Evolutionary conservation across 2,888 invertebrate genomes (phyloP), one percentile per base, ranked within the genome.

Genomic region (Ecdyonurus torrentis): DNA sequence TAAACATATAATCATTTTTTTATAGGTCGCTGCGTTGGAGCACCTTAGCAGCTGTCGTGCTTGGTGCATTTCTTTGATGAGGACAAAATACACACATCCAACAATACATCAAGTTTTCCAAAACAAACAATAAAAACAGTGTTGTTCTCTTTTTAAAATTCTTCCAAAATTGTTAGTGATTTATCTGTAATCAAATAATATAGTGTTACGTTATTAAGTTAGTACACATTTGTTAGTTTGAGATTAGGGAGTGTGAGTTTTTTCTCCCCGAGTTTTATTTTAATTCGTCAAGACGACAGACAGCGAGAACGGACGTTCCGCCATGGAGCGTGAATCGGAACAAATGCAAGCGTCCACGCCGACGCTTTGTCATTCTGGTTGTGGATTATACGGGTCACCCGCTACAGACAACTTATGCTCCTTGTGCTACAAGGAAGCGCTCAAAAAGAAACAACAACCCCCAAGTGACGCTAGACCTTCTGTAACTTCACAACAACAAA

Each of bases 371-470:
- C 88, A 95, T 72, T 93, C 93, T 70, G 97, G 97, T 69, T 98
- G 98, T 78, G 99, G 99, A 70, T 99, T 98, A 80, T 99, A 96
- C 77, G 98, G 97, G 69, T 95, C 91, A 75, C 90, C 96, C 68
- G 91, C 96, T 71, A 96, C 94, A 72, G 98, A 99, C 76, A 98
- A 98, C 72, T 86, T 98, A 72, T 99, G 99, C 80, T 98, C 98
- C 72, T 88, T 98, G 74, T 99, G 99, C 80, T 98, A 93, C 81
- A 98, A 98, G 84, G 94, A 98, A 80, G 89, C 89, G 70, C 78
- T 91, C 70, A 91, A 91, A 78, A 91, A 91, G 84, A 91, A 91
- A 78, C 91, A 91, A 76, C 90, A 91, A 77, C 90, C 90, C 69
- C 91, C 91, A 67, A 83, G 86, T 74, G 76, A 77, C 68, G 78